Evolutionary conservation across 2,888 invertebrate species (phyloP), one percentile per base, ranked within the genome.

Genomic region (Diploptera punctata): DNA sequence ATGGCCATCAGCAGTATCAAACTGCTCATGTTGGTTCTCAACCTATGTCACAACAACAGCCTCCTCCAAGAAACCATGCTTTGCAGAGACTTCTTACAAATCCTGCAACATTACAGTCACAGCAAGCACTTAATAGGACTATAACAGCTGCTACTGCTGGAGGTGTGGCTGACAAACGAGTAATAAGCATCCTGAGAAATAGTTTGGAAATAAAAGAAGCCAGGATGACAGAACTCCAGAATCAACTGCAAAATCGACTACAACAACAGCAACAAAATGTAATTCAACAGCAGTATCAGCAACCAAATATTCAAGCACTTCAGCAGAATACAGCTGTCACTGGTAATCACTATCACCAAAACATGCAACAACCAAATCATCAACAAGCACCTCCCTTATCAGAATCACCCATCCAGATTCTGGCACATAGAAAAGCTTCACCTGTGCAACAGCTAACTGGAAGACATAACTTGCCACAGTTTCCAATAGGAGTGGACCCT

Each of bases 141-240:
- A n/a, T n/a, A n/a, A n/a, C n/a, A 7, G 49, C 9, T 13, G 62
- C 18, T 29, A 18, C 43, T 9, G 60, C 47, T n/a, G 60, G 68
- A 31, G 69, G 65, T 26, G 69, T 89, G 43, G 89, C 89, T n/a
- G 89, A 91, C 79, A 91, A 91, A 80, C 85, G 88, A 75, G 90
- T 92, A n/a, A 82, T 92, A 74, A 90, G 89, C 79, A 87, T 92
- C 78, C 82, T 93, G 68, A 85, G 92, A 78, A 91, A 89, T 77
- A 92, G 90, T 81, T 84, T 93, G 78, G 92, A 92, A 83, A 85
- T 84, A 70, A 82, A 84, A 72, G 89, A 89, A 77, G 84, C 86
- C 24, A 81, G 85, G 73, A 87, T 75, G 72, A 74, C 60, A 43
- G 71, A 86, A 79, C 83, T 85, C 79, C 83, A 47, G 86, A 86